These are phyloP conservation scores for Idaea dimidiata DNA, from an alignment of 2,888 invertebrate genomes.

Conservation along the genomic window DNA sequence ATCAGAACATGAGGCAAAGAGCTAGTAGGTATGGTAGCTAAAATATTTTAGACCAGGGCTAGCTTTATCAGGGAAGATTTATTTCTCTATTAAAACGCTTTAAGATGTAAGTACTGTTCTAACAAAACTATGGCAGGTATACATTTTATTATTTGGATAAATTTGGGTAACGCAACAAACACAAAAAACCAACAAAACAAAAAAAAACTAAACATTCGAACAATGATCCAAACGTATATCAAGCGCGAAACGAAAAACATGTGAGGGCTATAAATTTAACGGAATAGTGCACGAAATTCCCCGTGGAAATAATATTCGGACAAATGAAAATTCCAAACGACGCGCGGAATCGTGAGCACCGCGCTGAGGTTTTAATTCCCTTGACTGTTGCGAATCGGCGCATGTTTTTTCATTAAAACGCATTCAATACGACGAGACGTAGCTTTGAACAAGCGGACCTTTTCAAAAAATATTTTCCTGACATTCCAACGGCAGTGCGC, in stretches of 20 bases:
- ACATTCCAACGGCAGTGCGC: constrained; percentile 62
- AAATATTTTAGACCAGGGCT: too few species aligned
- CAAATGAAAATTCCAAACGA: constrained; percentile 72
- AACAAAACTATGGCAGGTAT: too few species aligned
- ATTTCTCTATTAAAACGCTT: too few species aligned
- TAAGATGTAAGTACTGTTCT: too few species aligned
- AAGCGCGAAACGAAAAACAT: constrained; percentile 44
- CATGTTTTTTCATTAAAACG: constrained; percentile 81
- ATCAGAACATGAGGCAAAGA: too few species aligned
- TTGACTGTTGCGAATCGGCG: constrained; percentile 79
- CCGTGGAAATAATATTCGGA: constrained; percentile 71
- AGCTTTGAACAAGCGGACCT: constrained; percentile 75
- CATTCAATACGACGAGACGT: constrained; percentile 79
- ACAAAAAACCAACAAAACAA: constrained; percentile 1
- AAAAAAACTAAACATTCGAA: constrained; percentile 15
- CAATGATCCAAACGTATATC: constrained; percentile 48
- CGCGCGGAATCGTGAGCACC: constrained; percentile 61
- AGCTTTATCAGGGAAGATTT: too few species aligned
- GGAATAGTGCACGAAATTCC: constrained; percentile 53
- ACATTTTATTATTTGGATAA: too few species aligned
- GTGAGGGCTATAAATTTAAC: constrained; percentile 50
- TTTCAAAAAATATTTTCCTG: constrained; percentile 76
- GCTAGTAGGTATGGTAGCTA: too few species aligned
- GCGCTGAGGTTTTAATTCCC: constrained; percentile 76
- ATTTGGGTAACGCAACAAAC: not conserved